These are phyloP conservation scores for Nothocercus julius DNA, from an alignment of 2,113 vertebrate genomes.

Conservation along the genomic window DNA sequence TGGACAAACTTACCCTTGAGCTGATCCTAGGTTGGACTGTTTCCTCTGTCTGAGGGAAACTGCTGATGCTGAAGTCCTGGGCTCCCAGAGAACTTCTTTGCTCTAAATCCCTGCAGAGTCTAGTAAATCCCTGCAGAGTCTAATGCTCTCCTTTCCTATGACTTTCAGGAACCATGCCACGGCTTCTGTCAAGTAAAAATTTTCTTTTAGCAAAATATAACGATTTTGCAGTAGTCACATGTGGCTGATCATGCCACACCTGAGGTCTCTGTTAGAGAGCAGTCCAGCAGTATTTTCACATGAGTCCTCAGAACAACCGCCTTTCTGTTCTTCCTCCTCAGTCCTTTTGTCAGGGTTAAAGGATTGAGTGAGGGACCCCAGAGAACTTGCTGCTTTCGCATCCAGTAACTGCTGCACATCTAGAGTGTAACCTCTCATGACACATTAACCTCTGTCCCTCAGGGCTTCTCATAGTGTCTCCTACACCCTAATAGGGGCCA, in stretches of 20 bases:
- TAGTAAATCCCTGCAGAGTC: neutral
- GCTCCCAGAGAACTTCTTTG: neutral
- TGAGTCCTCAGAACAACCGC: neutral
- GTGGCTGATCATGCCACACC: neutral
- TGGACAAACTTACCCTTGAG: neutral
- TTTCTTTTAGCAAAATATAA: neutral
- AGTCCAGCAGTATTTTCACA: neutral
- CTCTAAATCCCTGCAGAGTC: neutral
- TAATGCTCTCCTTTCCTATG: neutral
- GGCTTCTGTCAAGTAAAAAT: neutral
- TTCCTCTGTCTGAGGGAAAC: neutral
- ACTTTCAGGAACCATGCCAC: neutral
- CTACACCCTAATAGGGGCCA: neutral
- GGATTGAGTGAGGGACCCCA: neutral
- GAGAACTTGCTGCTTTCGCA: neutral
- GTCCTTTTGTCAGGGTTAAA: neutral
- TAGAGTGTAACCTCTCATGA: rapidly evolving
- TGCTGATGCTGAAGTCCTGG: neutral
- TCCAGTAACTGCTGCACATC: neutral
- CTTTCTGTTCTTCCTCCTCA: neutral
- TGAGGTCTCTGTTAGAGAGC: neutral
- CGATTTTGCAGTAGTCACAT: neutral
- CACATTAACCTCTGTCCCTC: neutral
- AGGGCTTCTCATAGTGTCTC: neutral
- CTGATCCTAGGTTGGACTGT: neutral